Base-by-base conservation (phyloP, 2,797 vertebrate genomes). In the Enoplosus armatus region DNA sequence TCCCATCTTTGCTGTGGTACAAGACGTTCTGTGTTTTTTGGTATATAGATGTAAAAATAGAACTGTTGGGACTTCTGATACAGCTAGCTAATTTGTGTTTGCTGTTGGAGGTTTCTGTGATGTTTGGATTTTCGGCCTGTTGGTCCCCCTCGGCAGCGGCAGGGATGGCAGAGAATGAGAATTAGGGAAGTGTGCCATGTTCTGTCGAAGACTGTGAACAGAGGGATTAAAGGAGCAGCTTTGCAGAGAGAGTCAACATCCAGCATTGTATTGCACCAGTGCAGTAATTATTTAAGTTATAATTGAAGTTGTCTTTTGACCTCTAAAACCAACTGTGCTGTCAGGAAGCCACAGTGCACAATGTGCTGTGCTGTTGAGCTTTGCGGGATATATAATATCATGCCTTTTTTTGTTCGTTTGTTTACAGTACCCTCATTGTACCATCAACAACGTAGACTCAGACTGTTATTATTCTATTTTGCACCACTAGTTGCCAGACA, bases 171-270 rank as follows among this genome's bases (percentile, higher is more conserved):
- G 71, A 72, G 83, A 92, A 89, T 89, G 75, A 83, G 87, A 92
- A 87, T 90, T 69, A 81, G 90, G 78, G 65, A 85, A 66, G 75
- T 69, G 71, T 65, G 84, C 56, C 78, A 53, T 81, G 80, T 86
- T 82, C 60, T 68, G 80, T 48, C 56, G 47, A 84, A 86, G 81
- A 77, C 73, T 84, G 88, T 82, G 83, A 90, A 90, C 79, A 81
- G 76, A 77, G 59, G 90, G 85, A 91, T 89, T 89, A 87, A 87
- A 85, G 81, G 70, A 85, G 84, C 74, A 63, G 43, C 72, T 89
- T 84, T 88, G 80, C 80, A 24, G 59, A 53, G 26, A 77, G 72
- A 85, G 80, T 88, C 86, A 83, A 86, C 82, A 87, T 69, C 31
- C 65, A 72, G 78, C 41, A 70, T 87, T 75, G 73, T 74, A 61